phyloP scores from a whole-genome alignment of 1,140 invertebrate genomes.

The Holotrichia oblita region DNA sequence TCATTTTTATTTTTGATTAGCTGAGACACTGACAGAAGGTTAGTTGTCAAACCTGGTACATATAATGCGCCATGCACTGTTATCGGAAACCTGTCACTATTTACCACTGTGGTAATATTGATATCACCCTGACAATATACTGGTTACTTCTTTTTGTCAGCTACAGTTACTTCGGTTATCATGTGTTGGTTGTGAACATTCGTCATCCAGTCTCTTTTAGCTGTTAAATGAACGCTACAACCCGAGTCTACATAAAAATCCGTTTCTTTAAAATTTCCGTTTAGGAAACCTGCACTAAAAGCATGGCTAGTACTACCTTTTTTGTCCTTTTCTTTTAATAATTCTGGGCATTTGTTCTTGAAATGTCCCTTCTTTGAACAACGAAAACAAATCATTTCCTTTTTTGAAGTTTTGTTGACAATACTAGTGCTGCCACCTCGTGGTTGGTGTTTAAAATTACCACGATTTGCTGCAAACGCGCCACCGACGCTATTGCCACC shows the following conservation, averaged over 20 bases:
- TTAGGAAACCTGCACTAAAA: not conserved
- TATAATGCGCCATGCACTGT: slow-evolving; percentile 47
- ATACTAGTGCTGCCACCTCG: not conserved
- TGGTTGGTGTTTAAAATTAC: not conserved
- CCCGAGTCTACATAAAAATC: slow-evolving; percentile 54
- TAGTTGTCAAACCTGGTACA: slow-evolving; percentile 52
- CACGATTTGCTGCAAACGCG: not conserved
- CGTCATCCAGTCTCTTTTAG: slow-evolving; percentile 47
- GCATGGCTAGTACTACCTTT: not conserved
- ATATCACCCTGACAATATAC: slow-evolving; percentile 30
- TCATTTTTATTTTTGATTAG: slow-evolving; percentile 53
- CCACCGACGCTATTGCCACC: slow-evolving; percentile 66
- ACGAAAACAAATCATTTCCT: not conserved
- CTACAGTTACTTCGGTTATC: slow-evolving; percentile 41
- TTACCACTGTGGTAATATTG: not conserved
- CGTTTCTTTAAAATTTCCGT: not conserved
- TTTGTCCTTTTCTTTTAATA: slow-evolving; percentile 13
- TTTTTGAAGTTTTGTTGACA: not conserved
- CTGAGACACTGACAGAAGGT: slow-evolving; percentile 21
- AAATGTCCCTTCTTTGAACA: not conserved
- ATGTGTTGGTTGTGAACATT: not conserved
- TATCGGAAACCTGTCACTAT: not conserved
- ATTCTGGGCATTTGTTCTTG: slow-evolving; percentile 24
- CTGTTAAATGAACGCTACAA: slow-evolving; percentile 52
- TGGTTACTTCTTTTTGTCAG: slow-evolving; percentile 38